phyloP scores from a whole-genome alignment of 2,113 vertebrate species.

The Spizaetus ornatus region DNA sequence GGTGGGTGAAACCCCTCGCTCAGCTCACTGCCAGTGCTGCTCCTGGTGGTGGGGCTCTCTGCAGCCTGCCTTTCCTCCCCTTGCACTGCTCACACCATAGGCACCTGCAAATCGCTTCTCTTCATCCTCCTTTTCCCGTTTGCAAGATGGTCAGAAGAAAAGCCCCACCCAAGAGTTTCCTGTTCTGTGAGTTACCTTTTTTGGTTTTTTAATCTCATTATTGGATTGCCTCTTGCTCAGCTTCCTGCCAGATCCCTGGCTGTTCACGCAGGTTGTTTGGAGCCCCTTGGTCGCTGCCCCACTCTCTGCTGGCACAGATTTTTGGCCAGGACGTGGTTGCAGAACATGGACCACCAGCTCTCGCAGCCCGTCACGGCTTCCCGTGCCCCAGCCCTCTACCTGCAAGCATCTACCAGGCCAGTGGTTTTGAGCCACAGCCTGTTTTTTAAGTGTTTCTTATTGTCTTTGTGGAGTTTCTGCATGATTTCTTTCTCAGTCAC shows the following conservation, averaged over 20 bases:
- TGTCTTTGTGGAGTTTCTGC: background rate
- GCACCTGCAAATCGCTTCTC: background rate
- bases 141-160: background rate
- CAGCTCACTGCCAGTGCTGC: background rate
- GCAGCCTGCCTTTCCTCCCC: background rate
- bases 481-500: background rate
- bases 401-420: background rate
- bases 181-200: background rate
- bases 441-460: background rate
- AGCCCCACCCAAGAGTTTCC: background rate
- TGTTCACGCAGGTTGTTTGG: background rate
- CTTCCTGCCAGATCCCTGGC: background rate
- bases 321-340: background rate
- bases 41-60: background rate
- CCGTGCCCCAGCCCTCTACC: background rate
- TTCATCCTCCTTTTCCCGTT: background rate
- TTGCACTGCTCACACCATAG: background rate
- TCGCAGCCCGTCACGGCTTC: background rate
- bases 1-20: rapidly evolving
- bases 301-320: background rate
- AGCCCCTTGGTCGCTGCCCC: background rate
- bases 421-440: background rate
- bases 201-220: background rate
- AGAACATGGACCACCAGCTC: background rate
- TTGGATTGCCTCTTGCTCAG: background rate